phyloP scores from a whole-genome alignment of 2,113 vertebrate genomes.

The Podarcis cretensis region DNA sequence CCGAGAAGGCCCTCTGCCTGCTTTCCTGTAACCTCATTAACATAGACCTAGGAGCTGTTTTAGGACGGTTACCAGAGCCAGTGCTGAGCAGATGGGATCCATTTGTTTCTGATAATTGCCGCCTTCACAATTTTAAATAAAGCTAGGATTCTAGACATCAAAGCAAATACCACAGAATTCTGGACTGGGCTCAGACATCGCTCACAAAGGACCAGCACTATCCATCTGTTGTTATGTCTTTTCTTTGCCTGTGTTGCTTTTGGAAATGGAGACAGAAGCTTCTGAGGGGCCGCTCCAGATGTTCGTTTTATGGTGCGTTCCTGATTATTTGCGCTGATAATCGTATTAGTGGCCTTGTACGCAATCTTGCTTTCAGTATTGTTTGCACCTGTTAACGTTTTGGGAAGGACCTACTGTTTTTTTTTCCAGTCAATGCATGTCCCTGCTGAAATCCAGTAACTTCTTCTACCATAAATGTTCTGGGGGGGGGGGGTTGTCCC shows the following conservation, averaged over 20 bases:
- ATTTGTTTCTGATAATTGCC: not conserved
- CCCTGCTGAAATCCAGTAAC: no score
- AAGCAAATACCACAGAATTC: not conserved
- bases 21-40: no score
- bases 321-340: no score
- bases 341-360: no score
- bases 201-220: not conserved
- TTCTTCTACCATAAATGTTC: no score
- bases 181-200: not conserved
- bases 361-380: no score
- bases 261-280: not conserved
- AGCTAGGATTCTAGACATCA: rapidly evolving
- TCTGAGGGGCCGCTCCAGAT: not conserved
- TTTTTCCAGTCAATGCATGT: no score
- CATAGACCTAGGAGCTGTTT: not conserved
- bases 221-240: not conserved
- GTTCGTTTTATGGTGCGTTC: no score
- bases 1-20: no score
- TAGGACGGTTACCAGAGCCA: not conserved
- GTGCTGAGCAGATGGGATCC: conserved; percentile 11
- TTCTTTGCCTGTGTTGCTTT: not conserved
- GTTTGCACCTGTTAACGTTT: no score
- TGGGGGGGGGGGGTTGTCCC: no score
- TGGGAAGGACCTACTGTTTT: no score
- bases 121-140: not conserved